phyloP scores from a whole-genome alignment of 2,113 vertebrate species.

The Onychostruthus taczanowskii region DNA sequence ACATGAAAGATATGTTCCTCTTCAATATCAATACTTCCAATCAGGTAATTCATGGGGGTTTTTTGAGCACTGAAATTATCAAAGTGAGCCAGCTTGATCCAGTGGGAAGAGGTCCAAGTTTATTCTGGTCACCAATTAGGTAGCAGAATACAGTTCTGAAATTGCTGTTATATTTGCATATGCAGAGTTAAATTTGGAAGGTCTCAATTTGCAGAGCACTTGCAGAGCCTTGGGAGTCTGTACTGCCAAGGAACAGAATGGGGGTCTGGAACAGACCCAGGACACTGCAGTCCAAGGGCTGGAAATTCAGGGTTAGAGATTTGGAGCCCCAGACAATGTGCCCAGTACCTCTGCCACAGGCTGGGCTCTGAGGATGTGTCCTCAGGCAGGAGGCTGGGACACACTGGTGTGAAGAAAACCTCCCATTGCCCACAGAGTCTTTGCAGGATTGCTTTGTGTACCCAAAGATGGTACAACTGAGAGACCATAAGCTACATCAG shows the following conservation, averaged over 20 bases:
- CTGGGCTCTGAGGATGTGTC: not conserved
- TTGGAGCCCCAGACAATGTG: not conserved
- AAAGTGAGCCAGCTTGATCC: not conserved
- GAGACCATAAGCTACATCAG: not conserved
- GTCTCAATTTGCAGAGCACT: not conserved
- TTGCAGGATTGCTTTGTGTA: not conserved
- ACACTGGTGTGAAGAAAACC: not conserved
- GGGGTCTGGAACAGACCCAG: not conserved
- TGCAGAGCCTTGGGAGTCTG: not conserved
- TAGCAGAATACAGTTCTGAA: not conserved
- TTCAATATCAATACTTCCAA: conserved; percentile 90
- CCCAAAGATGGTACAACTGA: not conserved
- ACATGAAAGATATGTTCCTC: conserved; percentile 93
- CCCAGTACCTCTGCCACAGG: fast-evolving
- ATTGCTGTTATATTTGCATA: not conserved
- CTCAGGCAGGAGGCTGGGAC: not conserved
- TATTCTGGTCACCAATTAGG: not conserved
- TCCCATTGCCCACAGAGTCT: not conserved
- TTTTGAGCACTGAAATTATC: not conserved
- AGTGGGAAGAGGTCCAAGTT: not conserved
- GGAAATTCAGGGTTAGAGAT: not conserved
- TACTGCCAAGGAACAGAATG: not conserved
- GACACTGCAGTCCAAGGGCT: not conserved
- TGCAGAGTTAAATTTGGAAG: not conserved
- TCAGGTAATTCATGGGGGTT: conserved; percentile 76